phyloP scores from a whole-genome alignment of 1,140 invertebrate genomes.

The Lepidurus packardi region DNA sequence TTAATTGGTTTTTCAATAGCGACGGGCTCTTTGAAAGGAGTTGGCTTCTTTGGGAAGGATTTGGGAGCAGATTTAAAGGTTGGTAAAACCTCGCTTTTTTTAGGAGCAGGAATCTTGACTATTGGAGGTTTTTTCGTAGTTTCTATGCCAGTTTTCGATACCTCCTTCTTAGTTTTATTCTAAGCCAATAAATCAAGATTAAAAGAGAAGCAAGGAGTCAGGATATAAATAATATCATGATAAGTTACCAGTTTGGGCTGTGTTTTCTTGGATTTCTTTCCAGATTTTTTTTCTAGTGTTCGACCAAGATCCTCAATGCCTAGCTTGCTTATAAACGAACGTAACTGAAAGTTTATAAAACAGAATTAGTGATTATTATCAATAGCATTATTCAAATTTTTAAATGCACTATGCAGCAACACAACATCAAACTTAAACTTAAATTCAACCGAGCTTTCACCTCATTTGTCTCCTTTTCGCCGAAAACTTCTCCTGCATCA shows the following conservation, averaged over 20 bases:
- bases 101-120: too few relatives aligned
- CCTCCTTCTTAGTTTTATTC: too few relatives aligned
- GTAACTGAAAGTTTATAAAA: slow-evolving; percentile 7
- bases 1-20: not conserved
- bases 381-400: not conserved
- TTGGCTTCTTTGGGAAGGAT: not conserved
- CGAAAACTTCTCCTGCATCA: slow-evolving; percentile 18
- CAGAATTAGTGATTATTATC: not conserved
- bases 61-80: not conserved
- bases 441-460: not conserved
- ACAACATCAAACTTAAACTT: too few relatives aligned
- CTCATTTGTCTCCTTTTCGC: slow-evolving; percentile 28
- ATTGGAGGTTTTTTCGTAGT: too few relatives aligned
- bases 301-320: not conserved
- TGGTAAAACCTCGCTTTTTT: not conserved
- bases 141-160: too few relatives aligned
- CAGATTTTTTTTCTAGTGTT: not conserved
- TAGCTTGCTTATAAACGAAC: not conserved
- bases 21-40: not conserved
- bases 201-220: not conserved
- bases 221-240: not conserved
- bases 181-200: not conserved
- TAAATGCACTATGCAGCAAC: not conserved
- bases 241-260: not conserved
- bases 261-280: not conserved